Conservation (phyloP, 2,888 invertebrate genomes). For the Andricus quercusramuli region DNA sequence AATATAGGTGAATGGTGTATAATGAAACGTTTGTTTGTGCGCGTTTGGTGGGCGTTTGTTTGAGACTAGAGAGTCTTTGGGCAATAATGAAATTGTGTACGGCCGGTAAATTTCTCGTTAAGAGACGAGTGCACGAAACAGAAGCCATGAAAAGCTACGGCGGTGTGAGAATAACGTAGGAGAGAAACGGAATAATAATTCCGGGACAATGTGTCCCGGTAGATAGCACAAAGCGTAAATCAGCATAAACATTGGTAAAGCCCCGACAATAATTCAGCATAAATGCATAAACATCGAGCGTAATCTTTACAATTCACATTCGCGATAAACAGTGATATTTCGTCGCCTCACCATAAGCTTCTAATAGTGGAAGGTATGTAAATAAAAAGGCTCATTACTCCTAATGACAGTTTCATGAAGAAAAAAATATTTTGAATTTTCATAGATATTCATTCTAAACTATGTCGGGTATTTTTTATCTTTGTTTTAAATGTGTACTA, state of each 20-base stretch:
- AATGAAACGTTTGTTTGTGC: slow-evolving; percentile 37
- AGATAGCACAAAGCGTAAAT: slow-evolving; percentile 79
- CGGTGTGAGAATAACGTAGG: slow-evolving; percentile 58
- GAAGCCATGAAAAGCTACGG: slow-evolving; percentile 51
- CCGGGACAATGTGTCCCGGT: slow-evolving; percentile 76
- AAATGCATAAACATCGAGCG: slow-evolving; percentile 74
- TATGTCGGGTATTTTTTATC: too few species aligned
- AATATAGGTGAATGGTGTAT: slow-evolving; percentile 20
- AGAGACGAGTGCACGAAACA: slow-evolving; percentile 48
- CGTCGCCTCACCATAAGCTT: slow-evolving; percentile 40
- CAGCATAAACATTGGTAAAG: slow-evolving; percentile 78
- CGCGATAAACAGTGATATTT: slow-evolving; percentile 71
- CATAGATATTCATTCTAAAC: too few species aligned
- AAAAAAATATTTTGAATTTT: background rate
- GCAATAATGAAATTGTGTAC: slow-evolving; percentile 40
- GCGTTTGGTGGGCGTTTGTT: slow-evolving; percentile 31
- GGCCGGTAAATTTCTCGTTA: slow-evolving; percentile 45
- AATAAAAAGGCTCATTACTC: background rate
- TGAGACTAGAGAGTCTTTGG: slow-evolving; percentile 37
- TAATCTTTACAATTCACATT: slow-evolving; percentile 74
- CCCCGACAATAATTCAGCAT: slow-evolving; percentile 77
- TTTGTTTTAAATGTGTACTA: too few species aligned
- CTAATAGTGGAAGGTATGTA: slow-evolving; percentile 19
- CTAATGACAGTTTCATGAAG: slow-evolving; percentile 5
- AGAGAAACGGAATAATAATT: slow-evolving; percentile 74